Evolutionary conservation across 2,113 vertebrate species (phyloP).

Genomic region (Meriones unguiculatus): DNA sequence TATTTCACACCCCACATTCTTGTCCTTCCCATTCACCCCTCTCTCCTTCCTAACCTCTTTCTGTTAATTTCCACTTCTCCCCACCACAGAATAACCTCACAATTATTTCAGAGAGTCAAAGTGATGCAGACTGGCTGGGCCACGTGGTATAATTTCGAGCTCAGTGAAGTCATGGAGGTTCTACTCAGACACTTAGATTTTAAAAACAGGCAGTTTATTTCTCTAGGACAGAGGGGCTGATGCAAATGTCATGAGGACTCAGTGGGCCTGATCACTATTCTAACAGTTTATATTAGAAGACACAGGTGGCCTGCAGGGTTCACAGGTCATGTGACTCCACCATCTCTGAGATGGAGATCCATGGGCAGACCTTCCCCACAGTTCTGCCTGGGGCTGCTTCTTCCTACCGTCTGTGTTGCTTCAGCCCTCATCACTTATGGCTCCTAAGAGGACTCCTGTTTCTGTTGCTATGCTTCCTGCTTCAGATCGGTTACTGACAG

Average conservation of each 20-base stretch:
- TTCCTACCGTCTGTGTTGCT: background rate
- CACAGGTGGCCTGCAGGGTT: background rate
- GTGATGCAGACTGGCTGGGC: background rate
- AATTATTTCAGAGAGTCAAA: background rate
- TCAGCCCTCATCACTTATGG: background rate
- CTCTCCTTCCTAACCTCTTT: background rate
- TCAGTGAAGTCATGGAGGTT: background rate
- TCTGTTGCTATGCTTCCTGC: background rate
- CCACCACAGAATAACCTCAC: background rate
- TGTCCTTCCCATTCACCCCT: fast-evolving
- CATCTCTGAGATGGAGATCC: background rate
- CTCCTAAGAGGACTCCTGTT: background rate
- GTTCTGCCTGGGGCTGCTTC: background rate
- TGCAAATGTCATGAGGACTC: background rate
- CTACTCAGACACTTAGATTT: background rate
- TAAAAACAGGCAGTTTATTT: background rate
- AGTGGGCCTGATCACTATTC: background rate
- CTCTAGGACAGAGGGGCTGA: background rate
- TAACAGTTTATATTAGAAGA: background rate
- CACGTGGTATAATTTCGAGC: background rate
- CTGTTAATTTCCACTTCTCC: background rate
- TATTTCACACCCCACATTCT: fast-evolving
- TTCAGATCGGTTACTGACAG: background rate
- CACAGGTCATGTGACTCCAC: too few relatives aligned
- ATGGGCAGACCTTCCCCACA: background rate